Conservation (phyloP, 2,113 vertebrate species). For the Bolborhynchus lineola region DNA sequence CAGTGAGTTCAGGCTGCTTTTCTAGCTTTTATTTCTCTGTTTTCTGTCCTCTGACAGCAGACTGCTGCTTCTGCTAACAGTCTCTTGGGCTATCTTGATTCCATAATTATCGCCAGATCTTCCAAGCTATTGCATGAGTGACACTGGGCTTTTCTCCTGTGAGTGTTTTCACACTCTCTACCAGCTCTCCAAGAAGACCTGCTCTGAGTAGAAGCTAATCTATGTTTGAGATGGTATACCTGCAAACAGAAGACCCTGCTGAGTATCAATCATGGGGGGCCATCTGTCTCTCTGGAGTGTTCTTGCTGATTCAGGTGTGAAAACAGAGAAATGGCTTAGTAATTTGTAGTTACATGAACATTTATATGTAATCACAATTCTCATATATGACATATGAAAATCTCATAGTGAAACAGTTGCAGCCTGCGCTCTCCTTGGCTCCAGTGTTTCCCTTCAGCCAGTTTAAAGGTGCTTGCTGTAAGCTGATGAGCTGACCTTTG, state of each 20-base stretch:
- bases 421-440: background rate
- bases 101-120: background rate
- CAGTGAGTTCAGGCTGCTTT: background rate
- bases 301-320: background rate
- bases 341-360: background rate
- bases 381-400: fast-evolving
- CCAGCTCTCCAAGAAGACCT: background rate
- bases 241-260: background rate
- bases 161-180: background rate
- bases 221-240: background rate
- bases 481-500: background rate
- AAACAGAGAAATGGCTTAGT: background rate
- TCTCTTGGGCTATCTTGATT: background rate
- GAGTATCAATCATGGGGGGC: background rate
- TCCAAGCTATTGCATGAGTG: background rate
- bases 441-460: background rate
- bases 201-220: background rate
- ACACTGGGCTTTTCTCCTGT: background rate
- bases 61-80: background rate
- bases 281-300: background rate
- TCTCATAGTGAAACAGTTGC: background rate
- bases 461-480: background rate
- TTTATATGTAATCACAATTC: background rate
- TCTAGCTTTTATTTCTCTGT: background rate
- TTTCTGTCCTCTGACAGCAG: background rate